Conservation (phyloP, 2,888 invertebrate species). For the Drosophila atripex region DNA sequence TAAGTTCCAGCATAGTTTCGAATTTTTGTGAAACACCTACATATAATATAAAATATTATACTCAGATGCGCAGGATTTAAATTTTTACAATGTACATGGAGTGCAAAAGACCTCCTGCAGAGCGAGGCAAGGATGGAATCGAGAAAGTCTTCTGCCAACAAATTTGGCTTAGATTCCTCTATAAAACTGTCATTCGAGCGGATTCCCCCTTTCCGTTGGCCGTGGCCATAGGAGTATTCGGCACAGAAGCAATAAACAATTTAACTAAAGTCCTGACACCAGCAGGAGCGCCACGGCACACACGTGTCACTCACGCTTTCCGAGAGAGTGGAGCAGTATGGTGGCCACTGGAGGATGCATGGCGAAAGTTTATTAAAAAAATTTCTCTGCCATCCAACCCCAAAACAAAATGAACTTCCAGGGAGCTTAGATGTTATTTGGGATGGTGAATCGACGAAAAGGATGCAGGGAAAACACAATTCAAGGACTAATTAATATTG, state of each 20-base stretch:
- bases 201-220: not conserved
- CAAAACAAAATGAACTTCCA: slow-evolving; percentile 16
- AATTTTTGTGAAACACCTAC: too few relatives aligned
- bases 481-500: not conserved
- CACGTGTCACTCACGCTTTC: slow-evolving; percentile 17
- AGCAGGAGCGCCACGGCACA: slow-evolving; percentile 12
- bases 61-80: too few relatives aligned
- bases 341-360: not conserved
- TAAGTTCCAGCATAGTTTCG: too few relatives aligned
- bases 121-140: too few relatives aligned
- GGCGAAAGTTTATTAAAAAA: slow-evolving; percentile 36
- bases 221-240: slow-evolving; percentile 2
- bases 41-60: too few relatives aligned
- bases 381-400: slow-evolving; percentile 22
- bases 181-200: slow-evolving; percentile 20
- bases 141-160: slow-evolving; percentile 4
- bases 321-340: slow-evolving; percentile 3
- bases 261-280: slow-evolving; percentile 32
- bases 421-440: not conserved
- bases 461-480: too few relatives aligned
- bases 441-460: not conserved
- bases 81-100: too few relatives aligned
- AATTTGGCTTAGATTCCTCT: slow-evolving; percentile 25
- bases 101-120: too few relatives aligned
- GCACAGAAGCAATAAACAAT: slow-evolving; percentile 32